A percentile compares a stretch with the other conserved stretches of the same genome.
phyloP scores from a whole-genome alignment of 2,797 vertebrate species.

The Halcyon smyrnensis region DNA sequence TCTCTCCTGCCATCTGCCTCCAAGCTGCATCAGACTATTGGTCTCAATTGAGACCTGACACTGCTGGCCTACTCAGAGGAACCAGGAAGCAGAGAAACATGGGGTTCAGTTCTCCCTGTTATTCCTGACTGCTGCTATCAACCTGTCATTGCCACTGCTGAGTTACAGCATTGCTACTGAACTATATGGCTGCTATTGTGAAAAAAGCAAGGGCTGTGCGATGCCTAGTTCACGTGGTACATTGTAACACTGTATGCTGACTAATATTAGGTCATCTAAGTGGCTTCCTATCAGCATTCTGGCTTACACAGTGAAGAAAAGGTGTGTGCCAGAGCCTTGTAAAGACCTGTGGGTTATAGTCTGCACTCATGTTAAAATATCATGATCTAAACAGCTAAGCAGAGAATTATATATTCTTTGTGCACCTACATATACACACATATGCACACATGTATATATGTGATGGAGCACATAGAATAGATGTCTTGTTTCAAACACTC shows the following conservation, averaged over 20 bases:
- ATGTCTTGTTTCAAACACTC: neutral
- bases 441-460: neutral
- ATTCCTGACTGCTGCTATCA: neutral
- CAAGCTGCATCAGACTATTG: neutral
- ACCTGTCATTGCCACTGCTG: neutral
- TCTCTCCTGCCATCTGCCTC: neutral
- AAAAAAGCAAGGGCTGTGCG: neutral
- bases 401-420: neutral
- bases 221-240: neutral
- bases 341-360: neutral
- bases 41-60: neutral
- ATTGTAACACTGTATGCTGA: neutral
- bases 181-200: neutral
- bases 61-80: neutral
- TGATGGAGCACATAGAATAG: neutral
- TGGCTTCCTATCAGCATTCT: neutral
- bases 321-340: neutral
- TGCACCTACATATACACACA: neutral
- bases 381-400: neutral
- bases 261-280: neutral
- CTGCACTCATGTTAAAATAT: neutral
- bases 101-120: neutral
- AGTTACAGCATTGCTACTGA: neutral
- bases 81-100: neutral
- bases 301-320: neutral